A percentile compares a stretch with the other conserved stretches of the same genome.
phyloP scores from a whole-genome alignment of 1,140 invertebrate genomes.

The Drosophila burlai region DNA sequence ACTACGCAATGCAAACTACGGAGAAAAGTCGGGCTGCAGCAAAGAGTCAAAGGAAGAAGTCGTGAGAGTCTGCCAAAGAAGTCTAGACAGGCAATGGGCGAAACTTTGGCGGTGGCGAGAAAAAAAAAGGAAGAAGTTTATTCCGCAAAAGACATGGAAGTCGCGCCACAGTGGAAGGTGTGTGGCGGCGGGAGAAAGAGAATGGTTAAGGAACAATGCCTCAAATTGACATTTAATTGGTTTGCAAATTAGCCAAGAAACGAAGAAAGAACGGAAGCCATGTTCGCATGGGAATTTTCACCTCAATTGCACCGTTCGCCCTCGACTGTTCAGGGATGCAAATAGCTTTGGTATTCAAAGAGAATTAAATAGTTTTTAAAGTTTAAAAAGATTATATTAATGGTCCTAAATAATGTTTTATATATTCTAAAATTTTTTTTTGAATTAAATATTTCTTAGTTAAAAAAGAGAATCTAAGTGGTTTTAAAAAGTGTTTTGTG shows the following conservation, averaged over 20 bases:
- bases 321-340: slow-evolving; percentile 23
- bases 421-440: too few species aligned
- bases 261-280: slow-evolving; percentile 21
- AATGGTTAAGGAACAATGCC: slow-evolving; percentile 64
- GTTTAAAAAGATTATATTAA: neutral
- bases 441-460: too few species aligned
- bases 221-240: slow-evolving; percentile 85
- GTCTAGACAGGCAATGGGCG: slow-evolving; percentile 60
- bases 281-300: slow-evolving; percentile 51
- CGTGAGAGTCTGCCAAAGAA: slow-evolving; percentile 53
- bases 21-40: slow-evolving; percentile 47
- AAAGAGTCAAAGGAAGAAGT: slow-evolving; percentile 47
- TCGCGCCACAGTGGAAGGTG: neutral
- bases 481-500: too few species aligned
- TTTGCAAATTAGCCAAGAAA: slow-evolving; percentile 79
- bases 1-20: slow-evolving; percentile 76
- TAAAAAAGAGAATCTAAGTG: too few species aligned
- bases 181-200: neutral
- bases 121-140: slow-evolving; percentile 43
- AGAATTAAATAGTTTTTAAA: neutral
- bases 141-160: slow-evolving; percentile 2
- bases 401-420: neutral
- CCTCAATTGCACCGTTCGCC: slow-evolving; percentile 23
- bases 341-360: neutral
- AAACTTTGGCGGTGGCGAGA: slow-evolving; percentile 64